Conservation (phyloP, 1,140 invertebrate genomes). For the Bombyx mandarina region DNA sequence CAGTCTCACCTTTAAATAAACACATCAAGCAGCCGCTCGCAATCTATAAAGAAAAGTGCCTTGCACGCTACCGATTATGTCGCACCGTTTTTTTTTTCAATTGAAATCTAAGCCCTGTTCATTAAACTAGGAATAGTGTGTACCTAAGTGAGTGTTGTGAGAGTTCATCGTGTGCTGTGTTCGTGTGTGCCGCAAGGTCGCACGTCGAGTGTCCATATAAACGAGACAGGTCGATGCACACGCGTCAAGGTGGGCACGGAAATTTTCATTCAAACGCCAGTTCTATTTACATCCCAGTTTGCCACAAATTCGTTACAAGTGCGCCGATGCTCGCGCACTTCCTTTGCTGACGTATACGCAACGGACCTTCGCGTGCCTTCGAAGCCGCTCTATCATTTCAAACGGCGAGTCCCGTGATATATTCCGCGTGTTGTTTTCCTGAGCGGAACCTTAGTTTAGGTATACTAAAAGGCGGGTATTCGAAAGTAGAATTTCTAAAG, state of each 20-base stretch:
- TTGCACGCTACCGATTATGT: background rate
- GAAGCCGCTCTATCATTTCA: conserved; percentile 13
- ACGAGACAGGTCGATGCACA: conserved; percentile 59
- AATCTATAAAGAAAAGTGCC: background rate
- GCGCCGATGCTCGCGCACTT: conserved; percentile 49
- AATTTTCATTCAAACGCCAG: conserved; percentile 59
- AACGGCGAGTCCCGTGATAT: conserved; percentile 25
- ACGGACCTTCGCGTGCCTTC: conserved; percentile 43
- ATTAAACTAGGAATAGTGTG: conserved; percentile 5
- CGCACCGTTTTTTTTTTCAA: too few relatives aligned
- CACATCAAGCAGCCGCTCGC: conserved; percentile 2
- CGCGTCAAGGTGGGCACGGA: conserved; percentile 54
- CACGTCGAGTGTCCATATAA: conserved; percentile 50
- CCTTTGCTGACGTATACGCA: conserved; percentile 49
- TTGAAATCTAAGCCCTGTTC: too few relatives aligned
- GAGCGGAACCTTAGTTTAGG: too few relatives aligned
- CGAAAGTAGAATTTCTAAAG: conserved; percentile 1
- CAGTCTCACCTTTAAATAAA: conserved; percentile 4
- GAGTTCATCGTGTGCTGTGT: conserved; percentile 37
- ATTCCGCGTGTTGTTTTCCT: too few relatives aligned
- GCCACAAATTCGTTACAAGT: conserved; percentile 46
- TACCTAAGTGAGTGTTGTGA: conserved; percentile 32
- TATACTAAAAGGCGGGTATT: conserved; percentile 3
- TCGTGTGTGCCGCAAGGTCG: conserved; percentile 55
- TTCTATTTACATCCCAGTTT: conserved; percentile 55